Evolutionary conservation across 2,113 vertebrate genomes (phyloP).

Genomic region (Notothenia coriiceps): DNA sequence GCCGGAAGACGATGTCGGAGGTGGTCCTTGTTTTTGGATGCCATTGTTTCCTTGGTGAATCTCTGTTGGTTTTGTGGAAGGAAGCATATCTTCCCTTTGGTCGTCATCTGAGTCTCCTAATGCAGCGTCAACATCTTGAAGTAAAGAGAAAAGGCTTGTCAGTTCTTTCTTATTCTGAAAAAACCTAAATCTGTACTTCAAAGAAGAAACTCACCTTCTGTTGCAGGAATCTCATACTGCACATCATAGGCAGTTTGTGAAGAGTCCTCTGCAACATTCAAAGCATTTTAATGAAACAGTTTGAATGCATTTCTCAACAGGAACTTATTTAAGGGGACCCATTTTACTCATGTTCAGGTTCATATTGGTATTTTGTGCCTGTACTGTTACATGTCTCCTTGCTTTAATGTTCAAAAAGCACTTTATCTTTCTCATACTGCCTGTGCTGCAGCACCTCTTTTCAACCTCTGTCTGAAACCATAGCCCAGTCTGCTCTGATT

Average conservation of each 20-base stretch:
- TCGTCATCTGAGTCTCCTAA: conserved; percentile 82
- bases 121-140: conserved; percentile 69
- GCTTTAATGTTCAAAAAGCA: no score
- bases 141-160: not conserved
- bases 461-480: no score
- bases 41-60: conserved; percentile 64
- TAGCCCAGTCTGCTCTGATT: no score
- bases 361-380: no score
- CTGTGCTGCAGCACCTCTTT: no score
- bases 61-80: conserved; percentile 56
- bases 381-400: no score
- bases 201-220: conserved; percentile 70
- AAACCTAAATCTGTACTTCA: not conserved
- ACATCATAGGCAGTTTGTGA: conserved; percentile 71
- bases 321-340: not conserved
- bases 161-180: not conserved
- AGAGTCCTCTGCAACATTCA: conserved; percentile 69
- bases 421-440: no score
- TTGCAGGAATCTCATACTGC: conserved; percentile 74
- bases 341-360: no score
- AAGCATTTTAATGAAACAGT: not conserved
- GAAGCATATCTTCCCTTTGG: conserved; percentile 57
- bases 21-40: conserved; percentile 54
- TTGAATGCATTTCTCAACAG: not conserved
- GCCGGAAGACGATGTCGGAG: conserved; percentile 29